Base-by-base conservation (phyloP, 2,888 invertebrate species). In the Drosophila pullipes region DNA sequence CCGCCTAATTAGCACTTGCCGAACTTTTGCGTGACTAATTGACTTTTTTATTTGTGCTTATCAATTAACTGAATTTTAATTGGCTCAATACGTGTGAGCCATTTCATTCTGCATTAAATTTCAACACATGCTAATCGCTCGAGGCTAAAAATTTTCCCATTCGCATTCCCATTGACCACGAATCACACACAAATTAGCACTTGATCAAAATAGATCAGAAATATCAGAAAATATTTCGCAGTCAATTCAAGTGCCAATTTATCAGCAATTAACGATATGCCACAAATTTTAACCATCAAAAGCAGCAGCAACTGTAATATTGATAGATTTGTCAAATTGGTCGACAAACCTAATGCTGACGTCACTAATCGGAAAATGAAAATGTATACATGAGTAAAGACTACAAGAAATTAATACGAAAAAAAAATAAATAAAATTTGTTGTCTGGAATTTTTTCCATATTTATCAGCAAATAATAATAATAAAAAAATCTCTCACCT, bases 61-160 rank as follows among this genome's bases (percentile, higher is more conserved):
- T 88, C 90, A 76, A 33, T 57, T 88, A 81, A 90, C 81, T 69
- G 74, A 59, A 71, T 73, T 88, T 81, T 78, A 89, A 87, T 82
- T 69, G 83, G 50, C 41, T 55, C 53, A 73, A 75, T 58, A 49
- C 39, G 54, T 54, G 28, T 41, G 63, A 39, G 39, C 69, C 37
- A 63, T 49, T 65, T 53, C 4, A 25, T 47, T 25, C 2, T 25
- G 22, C 0, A 25, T 16, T 47, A 2, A 25, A 50, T 49, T 33
- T 54, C 30, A 54, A 63, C 35, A 13, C 55, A 47, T 25, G 25
- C 35, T 59, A 62, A 52, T 55, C 58, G 35, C 22, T 11, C 9
- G 25, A 35, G 35, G 13, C 66, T 18, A 18, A 31, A 72, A 74
- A 72, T 74, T 81, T 84, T 82, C 74, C 90, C 55, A 11, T 55